Percentiles rank a stretch among this genome's conserved stretches.
Conservation (phyloP, 1,140 invertebrate species). For the Zaprionus vittiger region DNA sequence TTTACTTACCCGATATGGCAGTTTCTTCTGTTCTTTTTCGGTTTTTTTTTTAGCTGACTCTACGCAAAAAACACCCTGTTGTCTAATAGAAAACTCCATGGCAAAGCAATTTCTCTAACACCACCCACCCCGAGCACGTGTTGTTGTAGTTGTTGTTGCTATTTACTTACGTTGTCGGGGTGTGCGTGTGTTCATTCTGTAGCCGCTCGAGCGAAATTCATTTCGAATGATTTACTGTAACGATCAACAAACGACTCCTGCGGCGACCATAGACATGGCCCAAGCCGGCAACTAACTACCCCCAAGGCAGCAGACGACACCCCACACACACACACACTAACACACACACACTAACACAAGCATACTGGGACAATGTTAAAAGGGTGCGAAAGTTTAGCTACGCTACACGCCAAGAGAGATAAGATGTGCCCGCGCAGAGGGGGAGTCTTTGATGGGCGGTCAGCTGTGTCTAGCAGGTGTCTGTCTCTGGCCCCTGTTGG, state of each 20-base stretch:
- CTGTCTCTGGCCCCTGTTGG: slow-evolving; percentile 7
- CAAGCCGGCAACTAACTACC: slow-evolving; percentile 17
- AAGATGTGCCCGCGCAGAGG: slow-evolving; percentile 15
- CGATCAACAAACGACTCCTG: slow-evolving; percentile 78
- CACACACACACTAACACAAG: background rate
- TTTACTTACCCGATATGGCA: slow-evolving; percentile 70
- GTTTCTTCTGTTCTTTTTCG: slow-evolving; percentile 36
- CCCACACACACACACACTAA: background rate
- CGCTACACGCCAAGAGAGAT: slow-evolving; percentile 32
- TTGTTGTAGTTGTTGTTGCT: slow-evolving; percentile 59
- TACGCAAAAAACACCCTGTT: slow-evolving; percentile 68
- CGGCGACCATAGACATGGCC: slow-evolving; percentile 44
- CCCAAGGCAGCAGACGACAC: slow-evolving; percentile 23
- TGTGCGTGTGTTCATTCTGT: slow-evolving; percentile 28
- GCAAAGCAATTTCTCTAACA: slow-evolving; percentile 53
- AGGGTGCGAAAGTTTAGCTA: slow-evolving; percentile 78
- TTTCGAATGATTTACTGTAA: slow-evolving; percentile 81
- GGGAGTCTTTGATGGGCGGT: slow-evolving; percentile 31
- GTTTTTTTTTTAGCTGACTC: slow-evolving; percentile 54
- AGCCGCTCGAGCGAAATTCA: slow-evolving; percentile 68
- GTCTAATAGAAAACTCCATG: slow-evolving; percentile 70
- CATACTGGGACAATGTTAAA: slow-evolving; percentile 39
- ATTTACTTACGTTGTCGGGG: slow-evolving; percentile 62
- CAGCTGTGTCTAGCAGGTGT: slow-evolving; percentile 40
- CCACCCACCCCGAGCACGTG: slow-evolving; percentile 54